Percentiles rank a stretch among this genome's conserved stretches.
Evolutionary conservation across 2,888 invertebrate species (phyloP).

Genomic region (Leptinotarsa rubiginosa): DNA sequence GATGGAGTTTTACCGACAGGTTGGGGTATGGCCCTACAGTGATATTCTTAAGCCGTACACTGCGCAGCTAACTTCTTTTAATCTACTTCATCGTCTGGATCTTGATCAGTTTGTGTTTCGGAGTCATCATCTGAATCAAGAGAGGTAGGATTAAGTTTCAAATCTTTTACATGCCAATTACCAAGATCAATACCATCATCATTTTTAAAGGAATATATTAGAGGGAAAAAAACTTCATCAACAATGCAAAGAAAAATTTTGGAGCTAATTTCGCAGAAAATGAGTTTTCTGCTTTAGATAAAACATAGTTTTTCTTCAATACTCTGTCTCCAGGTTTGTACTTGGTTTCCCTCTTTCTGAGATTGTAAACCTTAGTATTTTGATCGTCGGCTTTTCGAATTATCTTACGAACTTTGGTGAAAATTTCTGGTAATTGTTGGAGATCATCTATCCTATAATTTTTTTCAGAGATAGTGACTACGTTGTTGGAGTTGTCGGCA

Average conservation of each 20-base stretch:
- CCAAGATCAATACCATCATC: constrained; percentile 38
- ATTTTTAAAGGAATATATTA: constrained; percentile 25
- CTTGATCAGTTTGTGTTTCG: too few species aligned
- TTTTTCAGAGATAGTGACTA: constrained; percentile 20
- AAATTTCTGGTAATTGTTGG: constrained; percentile 33
- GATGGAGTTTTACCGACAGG: too few species aligned
- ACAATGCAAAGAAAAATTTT: constrained; percentile 42
- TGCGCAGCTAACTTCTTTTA: background rate
- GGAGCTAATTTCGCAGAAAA: constrained; percentile 44
- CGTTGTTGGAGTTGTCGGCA: constrained; percentile 33
- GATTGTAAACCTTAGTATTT: constrained; percentile 40
- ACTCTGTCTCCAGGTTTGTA: constrained; percentile 42
- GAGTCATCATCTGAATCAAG: constrained; percentile 11
- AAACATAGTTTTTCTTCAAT: constrained; percentile 30
- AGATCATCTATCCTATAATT: constrained; percentile 11
- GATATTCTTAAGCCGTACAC: too few species aligned
- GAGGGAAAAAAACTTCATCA: constrained; percentile 8
- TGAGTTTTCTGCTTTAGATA: constrained; percentile 35
- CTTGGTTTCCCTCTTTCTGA: constrained; percentile 34
- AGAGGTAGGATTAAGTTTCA: constrained; percentile 27
- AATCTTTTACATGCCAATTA: constrained; percentile 44
- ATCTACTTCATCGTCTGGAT: background rate
- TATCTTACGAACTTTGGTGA: constrained; percentile 25
- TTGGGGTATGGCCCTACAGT: too few species aligned
- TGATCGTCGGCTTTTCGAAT: constrained; percentile 28